Base-by-base conservation (phyloP, 2,888 invertebrate species). In the Apodemia mormo region DNA sequence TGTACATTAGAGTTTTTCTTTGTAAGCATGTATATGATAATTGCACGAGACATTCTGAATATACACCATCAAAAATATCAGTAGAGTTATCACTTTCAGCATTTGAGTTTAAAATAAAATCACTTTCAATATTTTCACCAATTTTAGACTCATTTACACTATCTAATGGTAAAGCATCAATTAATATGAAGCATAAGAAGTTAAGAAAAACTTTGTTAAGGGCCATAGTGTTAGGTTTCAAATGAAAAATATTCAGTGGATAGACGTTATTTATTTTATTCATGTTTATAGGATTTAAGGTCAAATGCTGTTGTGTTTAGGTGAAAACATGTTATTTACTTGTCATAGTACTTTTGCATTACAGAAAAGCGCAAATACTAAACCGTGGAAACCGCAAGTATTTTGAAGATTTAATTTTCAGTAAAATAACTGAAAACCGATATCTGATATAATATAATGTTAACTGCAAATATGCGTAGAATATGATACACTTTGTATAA, bases 11-110 rank as follows among this genome's bases (percentile, higher is more conserved):
- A 2, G 95, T 91, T 77, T 94, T 94, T 73, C 89, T 94, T 79
- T 94, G 95, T 37, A 95, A 84, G 78, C 95, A 95, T 40, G 86
- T 81, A 71, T 94, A 92, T 0, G 95, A 95, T 1, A 95, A 80
- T 76, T 92, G 90, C 40, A 94, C 70, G 65, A 95, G 84, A 78
- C 95, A 95, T 74, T 94, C 87, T 58, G 88, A 72, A 84, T 95
- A 94, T 75, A 95, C 88, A 79, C 94, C 87, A 81, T 93, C 83
- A 76, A 95, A 85, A 52, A 88, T 86, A 85, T 93, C 76, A 79
- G 88, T 78, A 8, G 84, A 77, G 75, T 78, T 77, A 10, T 76
- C 76, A 74, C 70, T 74, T 37, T 73, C 74, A 54, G 45, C 6
- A 14, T 49, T 49, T 14, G 49, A 49, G 14, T 49, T 6, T 14